Conservation (phyloP, 2,797 vertebrate species). For the Argya squamiceps region DNA sequence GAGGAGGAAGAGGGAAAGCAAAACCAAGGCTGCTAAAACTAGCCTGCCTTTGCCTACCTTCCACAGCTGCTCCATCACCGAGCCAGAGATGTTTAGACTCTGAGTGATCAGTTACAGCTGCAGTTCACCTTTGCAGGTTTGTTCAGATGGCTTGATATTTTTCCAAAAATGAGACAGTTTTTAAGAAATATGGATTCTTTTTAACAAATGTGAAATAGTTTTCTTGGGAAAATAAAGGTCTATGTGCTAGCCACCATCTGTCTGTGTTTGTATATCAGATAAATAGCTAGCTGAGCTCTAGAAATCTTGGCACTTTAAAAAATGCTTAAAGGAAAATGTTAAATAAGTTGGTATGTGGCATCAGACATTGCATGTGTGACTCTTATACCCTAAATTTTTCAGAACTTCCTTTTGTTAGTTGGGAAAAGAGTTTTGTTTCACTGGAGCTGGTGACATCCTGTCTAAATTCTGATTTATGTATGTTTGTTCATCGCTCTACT, state of each 20-base stretch:
- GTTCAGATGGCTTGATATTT: neutral
- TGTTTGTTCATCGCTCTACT: rapidly evolving
- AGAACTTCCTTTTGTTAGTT: neutral
- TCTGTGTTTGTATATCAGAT: neutral
- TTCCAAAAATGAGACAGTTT: neutral
- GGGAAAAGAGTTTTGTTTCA: neutral
- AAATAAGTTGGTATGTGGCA: neutral
- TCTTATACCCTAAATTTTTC: neutral
- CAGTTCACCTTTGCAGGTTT: neutral
- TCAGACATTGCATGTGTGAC: neutral
- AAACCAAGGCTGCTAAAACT: neutral
- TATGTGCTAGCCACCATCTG: neutral
- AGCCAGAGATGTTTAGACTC: neutral
- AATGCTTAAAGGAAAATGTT: neutral
- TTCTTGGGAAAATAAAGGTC: neutral
- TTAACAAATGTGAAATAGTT: neutral
- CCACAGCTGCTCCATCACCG: neutral
- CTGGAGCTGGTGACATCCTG: neutral
- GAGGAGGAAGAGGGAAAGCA: neutral
- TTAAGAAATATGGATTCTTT: neutral
- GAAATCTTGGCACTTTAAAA: neutral
- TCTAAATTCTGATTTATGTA: neutral
- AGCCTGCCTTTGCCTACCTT: neutral
- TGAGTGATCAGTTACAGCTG: neutral
- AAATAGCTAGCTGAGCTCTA: neutral